Conservation (phyloP, 2,888 invertebrate species). For the Ichneumon xanthorius region DNA sequence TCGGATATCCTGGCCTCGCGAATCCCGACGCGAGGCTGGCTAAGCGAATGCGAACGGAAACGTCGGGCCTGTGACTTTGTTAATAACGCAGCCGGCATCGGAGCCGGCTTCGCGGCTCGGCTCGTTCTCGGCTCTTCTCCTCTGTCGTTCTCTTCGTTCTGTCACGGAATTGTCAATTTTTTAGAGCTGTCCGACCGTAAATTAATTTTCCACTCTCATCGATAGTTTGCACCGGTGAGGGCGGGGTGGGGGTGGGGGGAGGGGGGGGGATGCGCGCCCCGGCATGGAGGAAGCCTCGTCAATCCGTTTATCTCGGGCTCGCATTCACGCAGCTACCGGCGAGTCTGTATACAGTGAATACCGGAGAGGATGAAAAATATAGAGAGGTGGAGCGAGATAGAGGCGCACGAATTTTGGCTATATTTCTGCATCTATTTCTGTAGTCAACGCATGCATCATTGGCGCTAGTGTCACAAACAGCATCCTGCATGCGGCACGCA, state of each 20-base stretch:
- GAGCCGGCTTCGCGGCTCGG: not conserved
- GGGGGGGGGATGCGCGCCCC: not conserved
- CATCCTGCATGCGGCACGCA: not conserved
- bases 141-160: constrained; percentile 36
- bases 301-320: constrained; percentile 24
- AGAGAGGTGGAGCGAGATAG: not conserved
- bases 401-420: not conserved
- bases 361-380: not conserved
- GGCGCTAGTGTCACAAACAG: not conserved
- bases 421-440: constrained; percentile 6
- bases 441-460: constrained; percentile 14
- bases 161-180: constrained; percentile 49
- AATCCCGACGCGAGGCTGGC: not conserved
- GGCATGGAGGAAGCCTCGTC: constrained; percentile 12
- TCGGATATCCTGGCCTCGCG: not conserved
- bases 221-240: constrained; percentile 1
- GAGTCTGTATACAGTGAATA: not conserved
- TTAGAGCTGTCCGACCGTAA: constrained; percentile 51
- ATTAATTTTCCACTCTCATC: constrained; percentile 55
- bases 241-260: not conserved
- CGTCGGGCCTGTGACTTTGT: constrained; percentile 37
- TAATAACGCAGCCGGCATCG: constrained; percentile 33
- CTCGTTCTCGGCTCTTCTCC: constrained; percentile 13
- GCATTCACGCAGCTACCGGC: constrained; percentile 9
- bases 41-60: constrained; percentile 10